Evolutionary conservation across 1,140 invertebrate genomes (phyloP), one percentile per base, ranked within the genome.

Genomic region (Doryteuthis pealeii): DNA sequence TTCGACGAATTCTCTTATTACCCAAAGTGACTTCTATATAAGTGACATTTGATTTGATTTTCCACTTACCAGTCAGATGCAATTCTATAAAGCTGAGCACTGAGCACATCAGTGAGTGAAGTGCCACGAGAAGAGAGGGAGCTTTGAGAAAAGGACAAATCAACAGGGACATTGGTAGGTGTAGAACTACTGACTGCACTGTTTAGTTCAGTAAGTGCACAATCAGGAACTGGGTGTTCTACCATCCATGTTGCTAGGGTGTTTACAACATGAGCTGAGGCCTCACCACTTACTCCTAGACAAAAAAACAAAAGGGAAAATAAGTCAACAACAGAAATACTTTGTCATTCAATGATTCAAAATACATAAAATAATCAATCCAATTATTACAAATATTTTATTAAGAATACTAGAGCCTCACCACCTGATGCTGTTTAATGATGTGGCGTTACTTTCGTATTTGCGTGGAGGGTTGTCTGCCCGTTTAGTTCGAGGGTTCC

Each of bases 231-330:
- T 22, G 91, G 91, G 84, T 92, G 90, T 78, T 92, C 91, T 32
- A 92, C 82, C 91, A 92, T 92, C 91, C 91, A 92, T 1, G 89
- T 91, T n/a, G 91, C 91, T 43, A 92, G 82, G 77, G 89, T 89
- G 82, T 91, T 92, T 15, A 92, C 89, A 31, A 88, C 88, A 35
- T 90, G 87, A 6, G 90, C 90, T 68, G 89, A 89, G 10, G 91
- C 83, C 76, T 92, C 91, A 15, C 89, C 90, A 62, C 87, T 88
- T 71, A 88, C 87, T 74, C 89, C 90, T 90, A 77, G n/a, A 78
- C 18, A 35, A 49, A 31, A 30, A 70, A 67, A 71, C 71, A 22
- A 62, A 22, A 62, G 18, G 26, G 45, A 49, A 62, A 6, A 62
- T 10, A 40, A 40, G 10, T 40, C 4, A 40, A 40, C 3, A 40